Evolutionary conservation across 2,888 invertebrate species (phyloP).

Genomic region (Lepeophtheirus nordmannii): DNA sequence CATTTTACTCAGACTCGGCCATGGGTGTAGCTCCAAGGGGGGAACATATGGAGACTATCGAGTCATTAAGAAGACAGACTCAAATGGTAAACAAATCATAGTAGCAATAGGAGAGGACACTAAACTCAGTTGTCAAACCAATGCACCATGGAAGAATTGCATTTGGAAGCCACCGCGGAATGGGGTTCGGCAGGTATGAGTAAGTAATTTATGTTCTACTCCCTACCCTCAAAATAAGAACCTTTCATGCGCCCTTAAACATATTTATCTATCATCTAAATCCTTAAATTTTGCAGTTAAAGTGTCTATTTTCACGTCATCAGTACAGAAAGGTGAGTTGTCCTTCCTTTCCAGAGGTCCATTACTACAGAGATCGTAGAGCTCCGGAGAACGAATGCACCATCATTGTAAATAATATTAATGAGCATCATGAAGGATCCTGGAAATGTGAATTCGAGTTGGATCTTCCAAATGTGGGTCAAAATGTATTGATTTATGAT

Average conservation of each 20-base stretch:
- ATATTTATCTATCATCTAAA: not conserved
- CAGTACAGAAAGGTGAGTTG: not conserved
- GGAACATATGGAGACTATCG: slow-evolving; percentile 2
- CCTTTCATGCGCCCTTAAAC: not conserved
- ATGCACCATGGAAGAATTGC: slow-evolving; percentile 13
- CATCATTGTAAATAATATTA: too few relatives aligned
- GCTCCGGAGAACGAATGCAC: too few relatives aligned
- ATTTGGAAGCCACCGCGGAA: slow-evolving; percentile 14
- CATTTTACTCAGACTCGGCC: too few relatives aligned
- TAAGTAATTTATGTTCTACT: not conserved
- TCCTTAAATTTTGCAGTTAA: not conserved
- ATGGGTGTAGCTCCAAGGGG: not conserved
- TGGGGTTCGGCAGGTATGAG: slow-evolving; percentile 4
- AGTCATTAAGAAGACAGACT: not conserved
- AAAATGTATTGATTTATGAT: too few relatives aligned
- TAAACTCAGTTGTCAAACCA: slow-evolving; percentile 4
- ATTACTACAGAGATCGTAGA: not conserved
- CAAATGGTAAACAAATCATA: not conserved
- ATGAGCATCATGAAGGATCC: too few relatives aligned
- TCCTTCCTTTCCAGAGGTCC: slow-evolving; percentile 2
- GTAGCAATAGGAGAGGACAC: slow-evolving; percentile 3
- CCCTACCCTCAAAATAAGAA: not conserved
- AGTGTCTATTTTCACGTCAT: not conserved
- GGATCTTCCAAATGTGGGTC: too few relatives aligned
- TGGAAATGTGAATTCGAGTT: too few relatives aligned